Evolutionary conservation across 1,140 invertebrate genomes (phyloP).

Genomic region (Ladona fulva): DNA sequence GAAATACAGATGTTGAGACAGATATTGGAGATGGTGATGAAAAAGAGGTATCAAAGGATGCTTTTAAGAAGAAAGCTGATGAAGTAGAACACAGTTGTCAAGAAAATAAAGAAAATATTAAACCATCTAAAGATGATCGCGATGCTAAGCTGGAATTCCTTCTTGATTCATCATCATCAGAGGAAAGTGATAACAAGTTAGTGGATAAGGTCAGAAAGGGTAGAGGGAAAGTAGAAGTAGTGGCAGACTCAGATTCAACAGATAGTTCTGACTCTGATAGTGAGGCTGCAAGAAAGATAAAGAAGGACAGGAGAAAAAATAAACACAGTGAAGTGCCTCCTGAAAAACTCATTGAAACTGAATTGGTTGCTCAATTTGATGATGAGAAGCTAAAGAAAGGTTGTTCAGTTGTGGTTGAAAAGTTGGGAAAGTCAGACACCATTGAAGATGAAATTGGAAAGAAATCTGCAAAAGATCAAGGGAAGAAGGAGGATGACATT

Average conservation of each 20-base stretch:
- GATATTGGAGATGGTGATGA: too few relatives aligned
- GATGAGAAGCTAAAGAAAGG: not conserved
- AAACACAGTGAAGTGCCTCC: not conserved
- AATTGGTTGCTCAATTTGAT: not conserved
- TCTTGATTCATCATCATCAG: not conserved
- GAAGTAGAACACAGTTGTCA: too few relatives aligned
- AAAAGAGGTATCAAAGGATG: too few relatives aligned
- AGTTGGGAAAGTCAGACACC: not conserved
- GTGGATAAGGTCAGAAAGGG: not conserved
- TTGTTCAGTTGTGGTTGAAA: not conserved
- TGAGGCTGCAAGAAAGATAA: not conserved
- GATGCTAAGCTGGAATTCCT: not conserved
- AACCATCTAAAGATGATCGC: not conserved
- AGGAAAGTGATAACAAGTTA: not conserved
- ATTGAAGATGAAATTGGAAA: not conserved
- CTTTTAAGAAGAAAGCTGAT: too few relatives aligned
- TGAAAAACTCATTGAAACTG: not conserved
- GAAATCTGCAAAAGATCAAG: not conserved
- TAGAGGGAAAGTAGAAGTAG: not conserved
- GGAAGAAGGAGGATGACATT: too few relatives aligned
- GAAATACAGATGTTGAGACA: too few relatives aligned
- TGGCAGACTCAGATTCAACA: not conserved
- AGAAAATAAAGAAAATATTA: not conserved
- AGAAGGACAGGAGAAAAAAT: not conserved
- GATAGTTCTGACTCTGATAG: not conserved